Conservation (phyloP, 2,113 vertebrate genomes). For the Psephotus haematonotus region DNA sequence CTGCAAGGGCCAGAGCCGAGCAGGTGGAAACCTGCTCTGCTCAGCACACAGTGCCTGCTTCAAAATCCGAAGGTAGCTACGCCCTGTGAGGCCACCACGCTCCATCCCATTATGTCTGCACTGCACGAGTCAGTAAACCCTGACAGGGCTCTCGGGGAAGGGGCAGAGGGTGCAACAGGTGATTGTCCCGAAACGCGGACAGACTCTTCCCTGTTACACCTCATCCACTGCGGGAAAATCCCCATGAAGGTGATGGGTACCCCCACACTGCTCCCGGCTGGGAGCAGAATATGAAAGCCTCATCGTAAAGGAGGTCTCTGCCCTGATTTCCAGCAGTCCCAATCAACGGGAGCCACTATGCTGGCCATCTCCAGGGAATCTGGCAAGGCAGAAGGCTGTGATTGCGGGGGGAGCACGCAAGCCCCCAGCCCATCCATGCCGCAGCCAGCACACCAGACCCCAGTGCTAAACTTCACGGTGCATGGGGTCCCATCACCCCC, state of each 20-base stretch:
- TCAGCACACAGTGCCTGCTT: background rate
- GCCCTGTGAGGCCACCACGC: constrained; percentile 4
- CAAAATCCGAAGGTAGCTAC: background rate
- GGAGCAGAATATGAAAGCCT: background rate
- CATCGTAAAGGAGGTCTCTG: background rate
- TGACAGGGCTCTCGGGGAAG: background rate
- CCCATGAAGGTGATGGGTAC: fast-evolving
- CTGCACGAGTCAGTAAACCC: background rate
- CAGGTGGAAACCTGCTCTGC: constrained; percentile 41
- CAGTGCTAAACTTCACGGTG: background rate
- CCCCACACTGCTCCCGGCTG: background rate
- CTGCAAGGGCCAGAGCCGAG: background rate
- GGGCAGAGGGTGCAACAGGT: constrained; percentile 38
- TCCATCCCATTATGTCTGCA: background rate
- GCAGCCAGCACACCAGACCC: fast-evolving
- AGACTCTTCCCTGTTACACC: background rate
- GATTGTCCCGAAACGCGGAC: background rate
- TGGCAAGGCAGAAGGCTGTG: background rate
- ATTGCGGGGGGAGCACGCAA: fast-evolving
- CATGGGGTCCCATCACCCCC: background rate
- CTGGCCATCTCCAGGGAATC: background rate
- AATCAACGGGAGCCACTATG: fast-evolving
- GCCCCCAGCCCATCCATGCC: fast-evolving
- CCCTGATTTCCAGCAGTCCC: background rate
- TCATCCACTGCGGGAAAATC: background rate